A percentile compares a stretch with the other conserved stretches of the same genome.
Evolutionary conservation across 2,113 vertebrate species (phyloP).

Genomic region (Zootoca vivipara): DNA sequence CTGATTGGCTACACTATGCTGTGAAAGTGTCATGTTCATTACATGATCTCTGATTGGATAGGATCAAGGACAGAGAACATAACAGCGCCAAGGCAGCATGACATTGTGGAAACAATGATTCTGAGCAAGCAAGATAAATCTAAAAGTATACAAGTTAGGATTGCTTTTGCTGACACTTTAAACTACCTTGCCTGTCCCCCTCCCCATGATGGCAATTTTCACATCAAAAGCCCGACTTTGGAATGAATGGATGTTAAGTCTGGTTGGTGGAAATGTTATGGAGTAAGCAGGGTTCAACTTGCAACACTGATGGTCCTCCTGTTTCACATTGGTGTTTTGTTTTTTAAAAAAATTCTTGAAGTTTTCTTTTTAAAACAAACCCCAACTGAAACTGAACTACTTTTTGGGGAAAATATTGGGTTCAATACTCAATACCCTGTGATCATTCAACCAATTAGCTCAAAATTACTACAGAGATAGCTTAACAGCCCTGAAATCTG

Average conservation of each 20-base stretch:
- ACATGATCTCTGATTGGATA: not conserved
- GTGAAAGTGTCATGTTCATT: not conserved
- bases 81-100: not conserved
- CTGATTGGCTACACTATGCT: not conserved
- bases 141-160: not conserved
- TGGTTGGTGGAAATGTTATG: not conserved
- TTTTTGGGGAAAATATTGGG: too few relatives aligned
- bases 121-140: not conserved
- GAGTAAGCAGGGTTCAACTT: not conserved
- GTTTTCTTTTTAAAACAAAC: not conserved
- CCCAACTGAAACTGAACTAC: not conserved
- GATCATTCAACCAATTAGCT: too few relatives aligned
- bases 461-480: constrained; percentile 25
- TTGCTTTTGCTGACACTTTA: not conserved
- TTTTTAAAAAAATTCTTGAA: not conserved
- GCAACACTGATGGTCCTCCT: not conserved
- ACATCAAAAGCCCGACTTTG: not conserved
- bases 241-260: not conserved
- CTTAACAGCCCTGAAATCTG: constrained; percentile 43
- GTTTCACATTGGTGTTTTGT: not conserved
- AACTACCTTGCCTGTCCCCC: not conserved
- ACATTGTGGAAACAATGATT: not conserved
- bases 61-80: not conserved
- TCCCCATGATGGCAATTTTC: not conserved
- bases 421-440: too few relatives aligned